A percentile compares a stretch with the other conserved stretches of the same genome.
Evolutionary conservation across 1,140 invertebrate species (phyloP).

Genomic region (Oscheius sp.): DNA sequence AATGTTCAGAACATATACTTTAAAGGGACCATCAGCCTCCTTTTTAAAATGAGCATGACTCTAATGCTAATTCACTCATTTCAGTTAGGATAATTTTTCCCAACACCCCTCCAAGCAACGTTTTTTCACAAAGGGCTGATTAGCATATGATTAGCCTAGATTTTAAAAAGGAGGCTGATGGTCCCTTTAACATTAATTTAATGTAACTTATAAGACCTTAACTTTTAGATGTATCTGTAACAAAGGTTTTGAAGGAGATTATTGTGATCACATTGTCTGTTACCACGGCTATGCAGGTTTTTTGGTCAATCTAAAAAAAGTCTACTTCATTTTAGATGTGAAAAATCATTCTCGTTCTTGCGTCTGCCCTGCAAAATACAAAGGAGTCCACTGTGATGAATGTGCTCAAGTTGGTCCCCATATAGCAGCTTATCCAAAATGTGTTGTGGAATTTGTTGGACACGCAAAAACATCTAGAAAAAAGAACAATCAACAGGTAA

Average conservation of each 20-base stretch:
- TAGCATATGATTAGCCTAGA: no score
- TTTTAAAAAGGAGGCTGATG: no score
- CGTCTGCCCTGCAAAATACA: constrained; percentile 5
- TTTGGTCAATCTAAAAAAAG: not conserved
- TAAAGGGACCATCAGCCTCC: no score
- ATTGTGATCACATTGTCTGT: constrained; percentile 30
- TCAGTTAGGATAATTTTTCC: no score
- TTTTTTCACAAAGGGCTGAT: no score
- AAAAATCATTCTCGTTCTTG: constrained; percentile 4
- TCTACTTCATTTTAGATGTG: not conserved
- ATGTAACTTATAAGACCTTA: not conserved
- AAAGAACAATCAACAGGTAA: not conserved
- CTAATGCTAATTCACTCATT: no score
- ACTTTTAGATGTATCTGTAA: constrained; percentile 1
- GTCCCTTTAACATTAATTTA: no score
- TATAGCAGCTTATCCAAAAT: not conserved
- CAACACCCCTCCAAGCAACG: no score
- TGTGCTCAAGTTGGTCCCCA: not conserved
- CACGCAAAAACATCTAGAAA: not conserved
- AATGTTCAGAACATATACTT: no score
- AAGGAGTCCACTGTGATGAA: constrained; percentile 6
- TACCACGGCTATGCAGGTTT: constrained; percentile 17
- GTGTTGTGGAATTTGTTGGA: not conserved
- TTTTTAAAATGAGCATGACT: no score
- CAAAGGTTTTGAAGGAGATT: constrained; percentile 25